phyloP scores from a whole-genome alignment of 23 tunicate genomes.

The Halocynthia roretzi region DNA sequence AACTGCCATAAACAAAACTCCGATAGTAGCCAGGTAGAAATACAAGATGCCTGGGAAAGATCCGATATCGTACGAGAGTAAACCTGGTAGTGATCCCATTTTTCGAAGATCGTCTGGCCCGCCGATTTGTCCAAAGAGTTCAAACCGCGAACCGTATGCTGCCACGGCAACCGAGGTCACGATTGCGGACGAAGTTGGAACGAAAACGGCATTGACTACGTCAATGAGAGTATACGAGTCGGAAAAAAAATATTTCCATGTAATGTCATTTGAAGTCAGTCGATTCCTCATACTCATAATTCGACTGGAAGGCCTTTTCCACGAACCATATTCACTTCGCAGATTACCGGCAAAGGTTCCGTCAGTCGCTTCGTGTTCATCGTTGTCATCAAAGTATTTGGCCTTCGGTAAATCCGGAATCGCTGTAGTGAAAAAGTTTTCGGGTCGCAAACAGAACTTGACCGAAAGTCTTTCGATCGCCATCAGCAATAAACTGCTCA shows the following conservation, averaged over 20 bases:
- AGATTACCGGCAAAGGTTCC: not conserved
- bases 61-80: slow-evolving; percentile 4
- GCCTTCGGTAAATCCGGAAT: not conserved
- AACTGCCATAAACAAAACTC: not conserved
- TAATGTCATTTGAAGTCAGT: too few relatives aligned
- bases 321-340: not conserved
- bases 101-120: not conserved
- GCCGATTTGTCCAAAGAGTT: not conserved
- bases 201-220: slow-evolving; percentile 13
- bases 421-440: slow-evolving; percentile 1
- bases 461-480: slow-evolving; percentile 8
- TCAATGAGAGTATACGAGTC: slow-evolving; percentile 15
- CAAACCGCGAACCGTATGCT: slow-evolving; percentile 8
- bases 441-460: slow-evolving; percentile 1
- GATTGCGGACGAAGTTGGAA: slow-evolving; percentile 2
- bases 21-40: slow-evolving; percentile 7
- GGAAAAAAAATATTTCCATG: not conserved
- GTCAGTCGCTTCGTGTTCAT: not conserved
- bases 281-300: too few relatives aligned
- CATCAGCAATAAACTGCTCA: slow-evolving; percentile 17
- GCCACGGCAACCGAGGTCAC: slow-evolving; percentile 19
- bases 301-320: too few relatives aligned
- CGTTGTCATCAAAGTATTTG: not conserved
- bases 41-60: slow-evolving; percentile 6
- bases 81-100: slow-evolving; percentile 1